Conservation (phyloP, 1,140 invertebrate genomes). For the Drosophila tani region DNA sequence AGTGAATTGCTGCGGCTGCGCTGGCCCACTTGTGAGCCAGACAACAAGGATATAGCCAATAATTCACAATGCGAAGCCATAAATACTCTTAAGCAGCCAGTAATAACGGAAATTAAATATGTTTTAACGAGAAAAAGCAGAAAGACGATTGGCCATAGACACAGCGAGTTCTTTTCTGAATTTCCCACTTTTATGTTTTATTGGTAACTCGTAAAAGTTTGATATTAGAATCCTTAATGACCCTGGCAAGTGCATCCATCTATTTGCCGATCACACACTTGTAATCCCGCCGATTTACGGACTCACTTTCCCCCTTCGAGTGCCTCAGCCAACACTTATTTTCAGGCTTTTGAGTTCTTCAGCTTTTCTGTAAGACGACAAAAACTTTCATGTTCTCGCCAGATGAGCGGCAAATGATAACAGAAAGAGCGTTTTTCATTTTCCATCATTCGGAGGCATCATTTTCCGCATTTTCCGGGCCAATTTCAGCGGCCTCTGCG, state of each 20-base stretch:
- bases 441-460: constrained; percentile 69
- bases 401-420: constrained; percentile 72
- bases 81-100: constrained; percentile 4
- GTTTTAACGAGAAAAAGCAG: background rate
- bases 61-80: background rate
- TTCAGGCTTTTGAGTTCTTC: constrained; percentile 9
- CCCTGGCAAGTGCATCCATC: background rate
- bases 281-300: constrained; percentile 7
- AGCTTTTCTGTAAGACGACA: constrained; percentile 3
- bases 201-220: background rate
- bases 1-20: constrained; percentile 59
- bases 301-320: constrained; percentile 32
- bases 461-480: constrained; percentile 68
- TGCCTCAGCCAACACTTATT: constrained; percentile 8
- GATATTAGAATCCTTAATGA: too few relatives aligned
- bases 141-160: background rate
- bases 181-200: background rate
- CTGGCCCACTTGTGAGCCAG: constrained; percentile 24
- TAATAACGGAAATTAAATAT: background rate
- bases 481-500: constrained; percentile 28
- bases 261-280: background rate
- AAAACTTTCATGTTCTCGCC: constrained; percentile 54
- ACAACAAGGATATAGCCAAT: constrained; percentile 27
- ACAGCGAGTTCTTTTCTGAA: background rate
- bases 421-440: constrained; percentile 61